Percentiles rank a stretch among this genome's conserved stretches.
phyloP scores from a whole-genome alignment of 2,797 vertebrate species.

The Lepus oiostolus region DNA sequence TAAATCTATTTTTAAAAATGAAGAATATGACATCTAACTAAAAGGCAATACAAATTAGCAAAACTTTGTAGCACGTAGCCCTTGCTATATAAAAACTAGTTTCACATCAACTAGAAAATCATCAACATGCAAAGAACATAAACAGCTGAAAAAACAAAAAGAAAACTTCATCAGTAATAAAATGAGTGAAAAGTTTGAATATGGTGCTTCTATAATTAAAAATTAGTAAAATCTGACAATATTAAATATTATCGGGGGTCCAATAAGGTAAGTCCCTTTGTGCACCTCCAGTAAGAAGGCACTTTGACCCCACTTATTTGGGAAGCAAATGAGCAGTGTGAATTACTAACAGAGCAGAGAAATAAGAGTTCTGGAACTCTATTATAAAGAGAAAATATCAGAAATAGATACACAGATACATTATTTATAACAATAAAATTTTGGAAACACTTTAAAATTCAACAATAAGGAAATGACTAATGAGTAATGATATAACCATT shows the following conservation, averaged over 20 bases:
- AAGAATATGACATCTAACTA: background rate
- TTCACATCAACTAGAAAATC: background rate
- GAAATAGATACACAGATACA: background rate
- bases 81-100: background rate
- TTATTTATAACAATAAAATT: slow-evolving; percentile 13
- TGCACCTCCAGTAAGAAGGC: background rate
- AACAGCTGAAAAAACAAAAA: background rate
- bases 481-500: background rate
- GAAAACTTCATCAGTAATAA: background rate
- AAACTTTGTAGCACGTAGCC: background rate
- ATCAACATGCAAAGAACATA: background rate
- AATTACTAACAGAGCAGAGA: background rate
- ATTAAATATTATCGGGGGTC: background rate
- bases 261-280: background rate
- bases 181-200: background rate
- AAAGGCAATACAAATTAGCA: background rate
- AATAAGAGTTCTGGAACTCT: background rate
- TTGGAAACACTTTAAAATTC: background rate
- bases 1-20: no score
- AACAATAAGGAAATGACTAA: background rate
- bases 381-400: background rate
- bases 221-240: background rate
- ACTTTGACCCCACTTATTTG: background rate
- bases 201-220: background rate
- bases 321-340: background rate